A percentile compares a stretch with the other conserved stretches of the same genome.
Conservation (phyloP, 1,140 invertebrate species). For the Maconellicoccus hirsutus region DNA sequence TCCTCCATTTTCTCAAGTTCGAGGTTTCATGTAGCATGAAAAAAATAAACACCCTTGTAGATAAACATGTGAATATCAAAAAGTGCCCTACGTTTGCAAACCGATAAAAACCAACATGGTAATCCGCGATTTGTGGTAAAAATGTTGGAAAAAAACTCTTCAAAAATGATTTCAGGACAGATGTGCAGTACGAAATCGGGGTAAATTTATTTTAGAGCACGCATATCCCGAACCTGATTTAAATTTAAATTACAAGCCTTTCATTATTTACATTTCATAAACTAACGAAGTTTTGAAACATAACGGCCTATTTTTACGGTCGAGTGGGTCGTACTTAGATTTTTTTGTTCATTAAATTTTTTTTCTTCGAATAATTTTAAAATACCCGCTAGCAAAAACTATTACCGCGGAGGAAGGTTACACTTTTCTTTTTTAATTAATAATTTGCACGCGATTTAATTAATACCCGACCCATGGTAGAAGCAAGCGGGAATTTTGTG, state of each 20-base stretch:
- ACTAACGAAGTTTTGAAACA: slow-evolving; percentile 2
- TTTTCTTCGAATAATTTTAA: neutral
- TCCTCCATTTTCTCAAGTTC: no score
- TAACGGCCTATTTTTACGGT: slow-evolving; percentile 7
- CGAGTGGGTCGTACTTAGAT: neutral
- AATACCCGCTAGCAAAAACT: slow-evolving; percentile 3
- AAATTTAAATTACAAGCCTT: slow-evolving; percentile 5
- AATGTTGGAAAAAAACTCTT: no score
- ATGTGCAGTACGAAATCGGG: neutral
- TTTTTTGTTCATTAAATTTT: slow-evolving; percentile 5
- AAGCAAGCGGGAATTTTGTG: neutral
- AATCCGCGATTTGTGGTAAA: no score
- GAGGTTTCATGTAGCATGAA: no score
- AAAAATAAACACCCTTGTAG: no score
- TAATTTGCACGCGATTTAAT: slow-evolving; percentile 9
- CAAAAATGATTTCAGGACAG: no score
- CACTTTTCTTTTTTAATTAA: slow-evolving; percentile 10
- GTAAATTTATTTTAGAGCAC: slow-evolving; percentile 4
- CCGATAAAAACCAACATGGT: no score
- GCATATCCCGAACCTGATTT: slow-evolving; percentile 7
- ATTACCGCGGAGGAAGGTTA: neutral
- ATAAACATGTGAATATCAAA: no score
- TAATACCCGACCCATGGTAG: neutral
- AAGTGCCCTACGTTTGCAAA: no score
- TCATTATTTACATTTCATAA: slow-evolving; percentile 5